Conservation (phyloP, 2,797 vertebrate genomes). For the Okamejei kenojei region DNA sequence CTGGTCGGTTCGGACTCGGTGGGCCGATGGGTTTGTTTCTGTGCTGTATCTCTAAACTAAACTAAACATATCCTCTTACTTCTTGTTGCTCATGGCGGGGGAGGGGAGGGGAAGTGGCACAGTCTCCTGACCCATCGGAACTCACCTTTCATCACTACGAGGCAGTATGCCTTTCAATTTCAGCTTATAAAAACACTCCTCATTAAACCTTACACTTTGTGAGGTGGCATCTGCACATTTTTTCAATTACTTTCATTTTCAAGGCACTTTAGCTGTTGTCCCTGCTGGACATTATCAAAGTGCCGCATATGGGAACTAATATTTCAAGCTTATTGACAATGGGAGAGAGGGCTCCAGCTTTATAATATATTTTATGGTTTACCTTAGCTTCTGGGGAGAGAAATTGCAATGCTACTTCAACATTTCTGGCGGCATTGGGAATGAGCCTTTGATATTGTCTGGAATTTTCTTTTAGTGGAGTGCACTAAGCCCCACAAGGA, state of each 20-base stretch:
- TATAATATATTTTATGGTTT: slow-evolving; percentile 58
- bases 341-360: slow-evolving; percentile 56
- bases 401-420: slow-evolving; percentile 56
- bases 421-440: slow-evolving; percentile 54
- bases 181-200: slow-evolving; percentile 48
- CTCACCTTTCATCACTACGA: slow-evolving; percentile 54
- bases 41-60: too few species aligned
- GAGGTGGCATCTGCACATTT: slow-evolving; percentile 59
- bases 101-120: slow-evolving; percentile 35
- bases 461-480: slow-evolving; percentile 41
- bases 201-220: slow-evolving; percentile 53
- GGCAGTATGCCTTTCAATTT: slow-evolving; percentile 41
- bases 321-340: slow-evolving; percentile 62
- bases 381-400: slow-evolving; percentile 54
- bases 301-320: slow-evolving; percentile 56
- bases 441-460: slow-evolving; percentile 51
- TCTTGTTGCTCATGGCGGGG: slow-evolving; percentile 36
- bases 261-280: slow-evolving; percentile 45
- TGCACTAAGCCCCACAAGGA: not conserved
- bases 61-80: slow-evolving; percentile 39
- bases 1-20: too few species aligned
- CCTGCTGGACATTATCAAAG: slow-evolving; percentile 55
- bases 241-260: slow-evolving; percentile 62
- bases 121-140: slow-evolving; percentile 49
- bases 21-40: too few species aligned